phyloP scores from a whole-genome alignment of 2,113 vertebrate genomes.

The Lycocorax pyrrhopterus region DNA sequence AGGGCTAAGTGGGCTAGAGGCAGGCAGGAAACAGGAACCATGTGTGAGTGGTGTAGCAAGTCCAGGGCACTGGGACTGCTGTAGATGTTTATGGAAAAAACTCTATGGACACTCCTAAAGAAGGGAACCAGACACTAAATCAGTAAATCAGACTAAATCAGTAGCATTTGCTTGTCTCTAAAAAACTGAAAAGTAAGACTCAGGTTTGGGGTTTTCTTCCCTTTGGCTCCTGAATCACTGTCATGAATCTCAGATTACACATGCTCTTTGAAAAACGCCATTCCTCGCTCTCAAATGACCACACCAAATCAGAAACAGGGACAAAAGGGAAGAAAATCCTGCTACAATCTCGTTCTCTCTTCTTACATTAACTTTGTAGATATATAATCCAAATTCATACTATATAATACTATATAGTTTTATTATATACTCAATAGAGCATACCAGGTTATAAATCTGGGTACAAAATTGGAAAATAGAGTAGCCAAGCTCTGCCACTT shows the following conservation, averaged over 20 bases:
- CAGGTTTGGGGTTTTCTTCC: rapidly evolving
- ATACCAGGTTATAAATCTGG: not conserved
- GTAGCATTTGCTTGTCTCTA: not conserved
- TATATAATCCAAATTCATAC: not conserved
- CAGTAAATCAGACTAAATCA: not conserved
- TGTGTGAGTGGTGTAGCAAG: rapidly evolving
- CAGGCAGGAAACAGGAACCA: not conserved
- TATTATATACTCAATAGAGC: not conserved
- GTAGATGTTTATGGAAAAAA: not conserved
- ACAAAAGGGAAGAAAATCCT: not conserved
- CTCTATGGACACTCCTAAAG: not conserved
- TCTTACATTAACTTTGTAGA: not conserved
- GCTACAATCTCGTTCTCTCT: not conserved
- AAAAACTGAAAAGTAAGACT: not conserved
- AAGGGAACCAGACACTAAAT: not conserved
- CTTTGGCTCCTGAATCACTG: not conserved
- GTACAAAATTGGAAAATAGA: not conserved
- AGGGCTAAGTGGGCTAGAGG: not conserved
- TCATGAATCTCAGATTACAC: not conserved
- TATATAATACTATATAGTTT: too few species aligned
- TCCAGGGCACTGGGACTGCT: not conserved
- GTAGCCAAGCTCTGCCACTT: not conserved
- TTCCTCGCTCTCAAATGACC: not conserved
- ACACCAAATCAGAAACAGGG: not conserved
- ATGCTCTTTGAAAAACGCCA: not conserved